Percentiles rank a stretch among this genome's conserved stretches.
These are phyloP conservation scores for Hippocampus guttulatus DNA, from an alignment of 2,113 vertebrate species.

Conservation along the genomic window DNA sequence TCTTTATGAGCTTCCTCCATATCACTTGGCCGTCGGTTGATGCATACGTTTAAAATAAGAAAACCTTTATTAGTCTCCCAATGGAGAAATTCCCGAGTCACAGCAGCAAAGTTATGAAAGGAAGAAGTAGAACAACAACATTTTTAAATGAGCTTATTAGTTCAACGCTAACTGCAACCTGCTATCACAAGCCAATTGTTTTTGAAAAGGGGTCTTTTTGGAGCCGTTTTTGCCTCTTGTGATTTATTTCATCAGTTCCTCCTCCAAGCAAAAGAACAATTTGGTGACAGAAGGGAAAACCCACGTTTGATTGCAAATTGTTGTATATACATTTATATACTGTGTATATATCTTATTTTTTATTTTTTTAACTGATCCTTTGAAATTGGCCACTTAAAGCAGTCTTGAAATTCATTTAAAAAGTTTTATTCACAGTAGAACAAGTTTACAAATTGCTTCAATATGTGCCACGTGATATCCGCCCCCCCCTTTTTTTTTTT, in stretches of 20 bases:
- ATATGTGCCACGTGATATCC: neutral
- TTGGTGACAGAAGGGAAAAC: too few relatives aligned
- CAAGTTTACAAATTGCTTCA: neutral
- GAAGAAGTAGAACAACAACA: too few relatives aligned
- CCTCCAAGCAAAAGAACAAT: neutral
- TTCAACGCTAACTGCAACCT: neutral
- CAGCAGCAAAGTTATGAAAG: too few relatives aligned
- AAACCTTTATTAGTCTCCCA: too few relatives aligned
- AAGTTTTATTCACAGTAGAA: neutral
- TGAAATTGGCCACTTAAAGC: neutral
- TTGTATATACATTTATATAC: too few relatives aligned
- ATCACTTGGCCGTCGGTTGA: conserved; percentile 6
- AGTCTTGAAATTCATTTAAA: neutral
- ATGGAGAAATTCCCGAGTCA: too few relatives aligned
- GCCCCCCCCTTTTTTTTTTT: neutral
- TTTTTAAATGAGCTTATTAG: neutral
- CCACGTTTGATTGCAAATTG: too few relatives aligned
- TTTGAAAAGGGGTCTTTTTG: neutral
- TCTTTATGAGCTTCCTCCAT: conserved; percentile 8
- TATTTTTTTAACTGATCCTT: neutral
- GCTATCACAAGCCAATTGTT: neutral
- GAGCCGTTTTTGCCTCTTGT: neutral
- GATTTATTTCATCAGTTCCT: conserved; percentile 1
- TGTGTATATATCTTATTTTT: too few relatives aligned
- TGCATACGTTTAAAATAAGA: neutral